Evolutionary conservation across 2,888 invertebrate species (phyloP), one percentile per base, ranked within the genome.

Genomic region (Strigamia maritima): DNA sequence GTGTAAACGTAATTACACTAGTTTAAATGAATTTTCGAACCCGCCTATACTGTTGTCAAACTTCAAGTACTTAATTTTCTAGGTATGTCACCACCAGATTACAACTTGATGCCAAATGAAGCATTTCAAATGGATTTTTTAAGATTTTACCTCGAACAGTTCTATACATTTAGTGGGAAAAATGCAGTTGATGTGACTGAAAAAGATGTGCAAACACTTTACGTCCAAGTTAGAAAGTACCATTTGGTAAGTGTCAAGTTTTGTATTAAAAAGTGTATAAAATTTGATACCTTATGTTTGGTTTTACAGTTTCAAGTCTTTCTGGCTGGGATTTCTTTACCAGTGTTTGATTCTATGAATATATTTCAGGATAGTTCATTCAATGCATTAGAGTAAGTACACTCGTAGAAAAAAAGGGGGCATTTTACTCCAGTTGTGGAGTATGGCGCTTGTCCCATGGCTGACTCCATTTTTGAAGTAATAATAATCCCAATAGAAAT

Each of bases 41-140:
- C n/a, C n/a, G n/a, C n/a, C n/a, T n/a, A n/a, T n/a, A n/a, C n/a
- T n/a, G n/a, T n/a, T 70, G 7, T 26, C 19, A 54, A n/a, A n/a
- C n/a, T n/a, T 3, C 0, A 3, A 1, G 14, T 16, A 16, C 19
- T 19, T 19, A 2, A 19, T 1, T n/a, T n/a, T 54, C 0, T 8
- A 77, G 77, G 77, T 2, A 12, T 77, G 2, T 2, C 10, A 26
- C 54, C 77, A 19, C 4, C n/a, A 26, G 77, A 77, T 49, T 49
- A 19, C 28, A 49, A 16, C 12, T 19, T 77, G 24, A 7, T 77
- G 28, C 77, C 77, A 24, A 54, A 14, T 54, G 77, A 77, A 22
- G 49, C 49, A 24, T 77, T 77, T 12, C 77, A 77, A 54, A 54
- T 49, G 26, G 1, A 54, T 7, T 77, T 49, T 49, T 10, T 77